Conservation (phyloP, 2,888 invertebrate genomes). For the Cryptocephalus primarius region DNA sequence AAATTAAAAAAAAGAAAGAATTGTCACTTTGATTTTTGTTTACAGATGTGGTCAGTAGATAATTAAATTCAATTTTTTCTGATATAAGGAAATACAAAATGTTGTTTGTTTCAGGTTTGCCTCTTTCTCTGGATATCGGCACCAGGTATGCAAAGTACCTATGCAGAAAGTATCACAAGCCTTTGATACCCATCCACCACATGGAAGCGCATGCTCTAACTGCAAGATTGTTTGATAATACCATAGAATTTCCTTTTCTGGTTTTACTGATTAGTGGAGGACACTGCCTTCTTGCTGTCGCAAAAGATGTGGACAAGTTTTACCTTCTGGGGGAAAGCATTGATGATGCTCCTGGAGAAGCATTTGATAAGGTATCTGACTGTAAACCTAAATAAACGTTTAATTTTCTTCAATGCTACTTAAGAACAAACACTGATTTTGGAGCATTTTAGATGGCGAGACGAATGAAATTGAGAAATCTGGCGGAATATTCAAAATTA, state of each 20-base stretch:
- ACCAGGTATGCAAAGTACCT: conserved; percentile 71
- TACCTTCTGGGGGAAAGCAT: conserved; percentile 64
- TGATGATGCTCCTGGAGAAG: conserved; percentile 89
- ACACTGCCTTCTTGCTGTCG: conserved; percentile 74
- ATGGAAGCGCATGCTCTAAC: conserved; percentile 98
- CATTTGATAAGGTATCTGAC: conserved; percentile 72
- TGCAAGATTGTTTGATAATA: conserved; percentile 58
- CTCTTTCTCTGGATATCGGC: conserved; percentile 69
- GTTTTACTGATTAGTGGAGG: conserved; percentile 89
- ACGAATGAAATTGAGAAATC: conserved; percentile 67
- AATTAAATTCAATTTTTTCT: no score
- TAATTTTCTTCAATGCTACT: no score
- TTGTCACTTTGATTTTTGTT: no score
- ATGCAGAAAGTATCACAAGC: conserved; percentile 54
- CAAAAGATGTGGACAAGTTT: conserved; percentile 62
- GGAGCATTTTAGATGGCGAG: conserved; percentile 50
- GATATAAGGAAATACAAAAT: not conserved
- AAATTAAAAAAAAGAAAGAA: not conserved
- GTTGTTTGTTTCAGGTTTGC: conserved; percentile 46
- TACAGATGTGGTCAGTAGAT: no score
- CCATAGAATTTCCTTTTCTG: conserved; percentile 76
- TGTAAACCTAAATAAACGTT: no score
- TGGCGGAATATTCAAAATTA: conserved; percentile 59
- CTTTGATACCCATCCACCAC: conserved; percentile 93
- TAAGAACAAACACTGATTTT: not conserved